These are phyloP conservation scores for Neodiprion lecontei DNA, from an alignment of 1,140 invertebrate genomes.

Conservation along the genomic window DNA sequence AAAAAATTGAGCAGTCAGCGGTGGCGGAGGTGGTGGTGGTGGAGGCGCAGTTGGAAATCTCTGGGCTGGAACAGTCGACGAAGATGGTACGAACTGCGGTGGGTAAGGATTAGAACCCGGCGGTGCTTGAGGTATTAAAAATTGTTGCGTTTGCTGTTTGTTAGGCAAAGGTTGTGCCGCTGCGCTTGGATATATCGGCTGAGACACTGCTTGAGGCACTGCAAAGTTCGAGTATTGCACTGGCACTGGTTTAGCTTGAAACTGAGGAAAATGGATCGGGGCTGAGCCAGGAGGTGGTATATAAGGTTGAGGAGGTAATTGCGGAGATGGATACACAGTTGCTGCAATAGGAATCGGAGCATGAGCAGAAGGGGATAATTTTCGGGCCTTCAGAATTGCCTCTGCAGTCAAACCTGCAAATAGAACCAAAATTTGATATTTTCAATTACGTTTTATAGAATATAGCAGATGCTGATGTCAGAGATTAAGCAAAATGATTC, in stretches of 20 bases:
- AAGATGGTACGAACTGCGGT: slow-evolving; percentile 46
- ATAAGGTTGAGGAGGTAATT: slow-evolving; percentile 55
- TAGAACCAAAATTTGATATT: neutral
- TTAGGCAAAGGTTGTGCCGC: slow-evolving; percentile 23
- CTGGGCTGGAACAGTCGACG: slow-evolving; percentile 24
- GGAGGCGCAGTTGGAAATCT: slow-evolving; percentile 33
- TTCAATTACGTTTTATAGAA: too few relatives aligned
- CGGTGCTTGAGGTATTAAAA: slow-evolving; percentile 53
- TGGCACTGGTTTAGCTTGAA: slow-evolving; percentile 36
- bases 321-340: slow-evolving; percentile 39
- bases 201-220: slow-evolving; percentile 30
- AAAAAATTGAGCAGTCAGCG: slow-evolving; percentile 30
- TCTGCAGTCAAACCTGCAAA: slow-evolving; percentile 52
- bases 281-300: slow-evolving; percentile 57
- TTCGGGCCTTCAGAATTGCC: slow-evolving; percentile 49
- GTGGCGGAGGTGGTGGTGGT: slow-evolving; percentile 34
- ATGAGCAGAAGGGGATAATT: slow-evolving; percentile 38
- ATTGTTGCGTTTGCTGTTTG: slow-evolving; percentile 36
- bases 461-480: too few relatives aligned
- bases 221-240: slow-evolving; percentile 43
- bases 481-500: too few relatives aligned
- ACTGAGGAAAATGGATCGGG: slow-evolving; percentile 48
- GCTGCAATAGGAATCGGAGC: slow-evolving; percentile 18
- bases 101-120: slow-evolving; percentile 58
- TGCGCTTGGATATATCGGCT: slow-evolving; percentile 33